Evolutionary conservation across 2,888 invertebrate genomes (phyloP), one percentile per base, ranked within the genome.

Genomic region (Pyrrhia umbra): DNA sequence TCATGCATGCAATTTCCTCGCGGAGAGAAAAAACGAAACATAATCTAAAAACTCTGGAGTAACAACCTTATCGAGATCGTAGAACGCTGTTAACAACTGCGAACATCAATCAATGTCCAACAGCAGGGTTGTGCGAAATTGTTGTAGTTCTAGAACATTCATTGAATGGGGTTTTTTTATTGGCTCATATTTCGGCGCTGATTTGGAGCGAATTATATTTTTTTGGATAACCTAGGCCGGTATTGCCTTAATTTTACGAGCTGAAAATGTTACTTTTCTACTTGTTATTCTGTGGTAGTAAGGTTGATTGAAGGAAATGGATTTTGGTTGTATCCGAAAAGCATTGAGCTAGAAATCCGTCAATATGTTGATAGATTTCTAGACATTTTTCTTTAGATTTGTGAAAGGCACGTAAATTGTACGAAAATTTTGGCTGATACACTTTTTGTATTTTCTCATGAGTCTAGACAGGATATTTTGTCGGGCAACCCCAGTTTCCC

Each of bases 11-110:
- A 72, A 79, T 80, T 79, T 82, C 77, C 79, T 70, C 70, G 72
- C 70, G 60, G 51, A 69, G 60, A 68, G 73, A 82, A 85, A 86
- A 85, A 83, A 68, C 74, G 77, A 76, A 73, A 81, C 78, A 79
- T 81, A 84, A 83, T 74, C 63, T 71, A 79, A 85, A 85, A 86
- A 81, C 66, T 69, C 76, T 72, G 62, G 62, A 77, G 83, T 76
- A 72, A 77, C 85, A 88, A 84, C 88, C 87, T 83, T 88, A 89
- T 89, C 89, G 78, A 80, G 87, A 88, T 89, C 84, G 80, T 73
- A 82, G 81, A 75, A 79, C 77, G 83, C 75, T 88, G 87, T 87
- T 88, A 85, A 88, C 88, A 88, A 85, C 83, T 74, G 73, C 70
- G 78, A 58, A 76, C 85, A 89, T 89, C 88, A 85, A 89, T 89